Evolutionary conservation across 2,888 invertebrate genomes (phyloP).

Genomic region (Napeogenes inachia): DNA sequence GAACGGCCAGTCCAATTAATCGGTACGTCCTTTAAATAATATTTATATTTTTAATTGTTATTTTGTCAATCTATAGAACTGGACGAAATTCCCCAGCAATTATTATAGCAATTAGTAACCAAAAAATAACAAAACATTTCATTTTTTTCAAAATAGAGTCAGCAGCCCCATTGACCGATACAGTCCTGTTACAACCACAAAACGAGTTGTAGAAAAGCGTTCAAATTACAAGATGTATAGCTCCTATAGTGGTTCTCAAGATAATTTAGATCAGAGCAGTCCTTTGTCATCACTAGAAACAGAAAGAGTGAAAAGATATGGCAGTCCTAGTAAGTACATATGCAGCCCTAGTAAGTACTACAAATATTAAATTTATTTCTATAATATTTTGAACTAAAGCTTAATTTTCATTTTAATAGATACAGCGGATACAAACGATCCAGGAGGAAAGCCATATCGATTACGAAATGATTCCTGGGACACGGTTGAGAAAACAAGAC

Average conservation of each 20-base stretch:
- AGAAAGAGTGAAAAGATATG: slow-evolving; percentile 59
- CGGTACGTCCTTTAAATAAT: slow-evolving; percentile 47
- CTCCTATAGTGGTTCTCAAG: slow-evolving; percentile 66
- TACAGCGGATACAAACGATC: slow-evolving; percentile 50
- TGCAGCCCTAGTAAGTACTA: background rate
- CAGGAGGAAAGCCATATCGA: slow-evolving; percentile 58
- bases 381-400: background rate
- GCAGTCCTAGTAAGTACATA: slow-evolving; percentile 60
- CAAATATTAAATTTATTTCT: background rate
- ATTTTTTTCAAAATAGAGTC: slow-evolving; percentile 43
- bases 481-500: slow-evolving; percentile 87
- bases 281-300: slow-evolving; percentile 64
- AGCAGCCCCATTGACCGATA: slow-evolving; percentile 66
- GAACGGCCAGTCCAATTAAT: slow-evolving; percentile 76
- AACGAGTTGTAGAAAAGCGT: slow-evolving; percentile 65
- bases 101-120: background rate
- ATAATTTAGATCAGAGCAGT: slow-evolving; percentile 63
- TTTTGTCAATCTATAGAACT: too few relatives aligned
- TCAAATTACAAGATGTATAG: slow-evolving; percentile 72
- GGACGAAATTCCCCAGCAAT: background rate
- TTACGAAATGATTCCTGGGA: slow-evolving; percentile 88
- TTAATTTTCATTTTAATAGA: slow-evolving; percentile 34
- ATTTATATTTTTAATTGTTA: background rate
- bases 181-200: slow-evolving; percentile 67
- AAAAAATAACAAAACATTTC: background rate